Evolutionary conservation across 2,888 invertebrate species (phyloP), one percentile per base, ranked within the genome.

Genomic region (Lordiphosa andalusiaca): DNA sequence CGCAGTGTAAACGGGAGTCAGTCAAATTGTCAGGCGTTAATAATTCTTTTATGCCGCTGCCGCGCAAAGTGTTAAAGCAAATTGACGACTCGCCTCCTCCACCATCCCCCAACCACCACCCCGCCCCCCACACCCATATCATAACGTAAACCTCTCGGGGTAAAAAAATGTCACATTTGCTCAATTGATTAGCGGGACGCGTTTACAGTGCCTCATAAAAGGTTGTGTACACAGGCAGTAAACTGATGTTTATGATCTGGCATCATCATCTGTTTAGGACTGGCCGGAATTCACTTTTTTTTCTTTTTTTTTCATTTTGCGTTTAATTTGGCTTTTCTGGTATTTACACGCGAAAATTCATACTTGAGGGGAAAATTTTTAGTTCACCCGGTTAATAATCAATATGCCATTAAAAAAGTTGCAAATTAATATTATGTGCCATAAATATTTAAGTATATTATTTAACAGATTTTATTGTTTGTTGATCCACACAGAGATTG

Each of bases 161-260:
- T 65, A 69, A 78, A 73, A 71, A 80, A 73, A 71, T 69, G 69
- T 69, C 69, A 66, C 65, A 77, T 81, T 78, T 78, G 52, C 49
- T 30, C 74, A 81, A 74, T 66, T 69, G 63, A 76, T 78, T 78
- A 81, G 72, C 81, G 58, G 4, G 44, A 37, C 58, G 30, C 30
- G 64, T 60, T 73, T 68, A 67, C 61, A 71, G 61, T 76, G 65
- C 47, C 62, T 67, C 76, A 73, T 71, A 73, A 80, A 78, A 78
- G 49, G 54, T 42, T 68, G 64, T 56, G 56, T 68, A 64, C 65
- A 63, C 67, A 72, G 63, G 61, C 78, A 70, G 56, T 61, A 72
- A 77, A 78, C 74, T 75, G 67, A 59, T 72, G 23, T 78, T 78
- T 70, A 77, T 60, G 75, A 61, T 54, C 42, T 35, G 35, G 25